phyloP scores from a whole-genome alignment of 2,113 vertebrate species.

The Peucedramus taeniatus region DNA sequence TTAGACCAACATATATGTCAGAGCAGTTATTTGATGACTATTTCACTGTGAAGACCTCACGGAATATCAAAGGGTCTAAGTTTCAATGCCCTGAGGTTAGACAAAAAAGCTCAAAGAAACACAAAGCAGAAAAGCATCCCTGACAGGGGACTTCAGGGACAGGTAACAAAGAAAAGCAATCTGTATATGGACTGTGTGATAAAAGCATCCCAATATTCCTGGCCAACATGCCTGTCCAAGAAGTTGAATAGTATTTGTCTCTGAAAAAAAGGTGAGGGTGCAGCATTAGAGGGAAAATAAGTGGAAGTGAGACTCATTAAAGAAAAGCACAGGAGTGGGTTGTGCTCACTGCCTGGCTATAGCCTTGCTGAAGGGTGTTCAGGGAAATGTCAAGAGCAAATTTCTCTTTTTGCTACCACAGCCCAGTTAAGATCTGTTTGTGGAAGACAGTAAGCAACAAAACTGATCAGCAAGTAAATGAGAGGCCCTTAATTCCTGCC shows the following conservation, averaged over 20 bases:
- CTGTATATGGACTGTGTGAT: neutral
- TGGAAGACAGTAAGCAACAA: neutral
- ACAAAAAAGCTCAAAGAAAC: constrained; percentile 37
- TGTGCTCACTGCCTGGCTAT: neutral
- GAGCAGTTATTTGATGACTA: neutral
- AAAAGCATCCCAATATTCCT: neutral
- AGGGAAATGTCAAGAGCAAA: neutral
- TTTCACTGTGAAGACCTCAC: neutral
- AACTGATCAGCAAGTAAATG: neutral
- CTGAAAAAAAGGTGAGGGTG: neutral
- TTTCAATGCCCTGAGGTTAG: constrained; percentile 33
- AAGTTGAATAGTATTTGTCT: neutral
- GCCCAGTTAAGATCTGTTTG: neutral
- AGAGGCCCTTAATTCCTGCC: constrained; percentile 3
- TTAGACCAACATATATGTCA: neutral
- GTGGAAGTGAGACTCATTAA: neutral
- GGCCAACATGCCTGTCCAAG: neutral
- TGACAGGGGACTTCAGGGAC: neutral
- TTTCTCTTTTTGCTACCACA: neutral
- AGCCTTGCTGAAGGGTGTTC: neutral
- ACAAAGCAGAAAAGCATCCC: neutral
- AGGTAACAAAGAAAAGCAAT: neutral
- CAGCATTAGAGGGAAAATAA: neutral
- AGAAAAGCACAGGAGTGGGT: neutral
- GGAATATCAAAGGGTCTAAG: constrained; percentile 16